phyloP scores from a whole-genome alignment of 1,140 invertebrate species.

The Calephelis nemesis region DNA sequence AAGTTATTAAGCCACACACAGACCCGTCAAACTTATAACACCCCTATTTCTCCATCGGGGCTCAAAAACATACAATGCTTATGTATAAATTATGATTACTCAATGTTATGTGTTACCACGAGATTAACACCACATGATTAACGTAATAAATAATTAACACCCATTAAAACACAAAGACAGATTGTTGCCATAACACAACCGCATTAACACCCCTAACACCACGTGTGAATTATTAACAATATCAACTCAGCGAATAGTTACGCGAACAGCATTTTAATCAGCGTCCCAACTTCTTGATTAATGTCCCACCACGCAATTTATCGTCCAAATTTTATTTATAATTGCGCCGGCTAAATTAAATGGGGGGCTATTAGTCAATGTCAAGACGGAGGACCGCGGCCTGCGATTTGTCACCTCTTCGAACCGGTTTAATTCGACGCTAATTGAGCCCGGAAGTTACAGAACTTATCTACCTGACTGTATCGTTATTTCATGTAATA shows the following conservation, averaged over 20 bases:
- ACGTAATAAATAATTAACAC: constrained; percentile 6
- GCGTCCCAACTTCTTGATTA: constrained; percentile 81
- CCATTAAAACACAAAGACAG: background rate
- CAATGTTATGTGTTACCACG: no score
- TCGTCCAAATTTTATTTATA: constrained; percentile 78
- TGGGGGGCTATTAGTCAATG: constrained; percentile 70
- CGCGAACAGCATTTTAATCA: constrained; percentile 79
- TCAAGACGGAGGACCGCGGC: constrained; percentile 59
- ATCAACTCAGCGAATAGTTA: constrained; percentile 75
- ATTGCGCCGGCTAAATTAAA: constrained; percentile 75
- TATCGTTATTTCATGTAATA: constrained; percentile 12
- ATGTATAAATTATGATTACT: no score
- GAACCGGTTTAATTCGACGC: constrained; percentile 67
- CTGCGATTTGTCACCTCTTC: constrained; percentile 71
- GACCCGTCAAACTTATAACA: no score
- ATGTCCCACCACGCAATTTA: constrained; percentile 73
- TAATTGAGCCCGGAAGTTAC: constrained; percentile 66
- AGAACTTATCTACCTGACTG: constrained; percentile 53
- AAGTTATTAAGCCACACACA: no score
- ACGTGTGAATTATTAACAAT: constrained; percentile 74
- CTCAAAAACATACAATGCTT: no score
- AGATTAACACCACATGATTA: constrained; percentile 15
- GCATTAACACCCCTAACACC: constrained; percentile 53
- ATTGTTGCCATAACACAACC: constrained; percentile 26
- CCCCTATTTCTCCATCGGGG: no score